A percentile compares a stretch with the other conserved stretches of the same genome.
Evolutionary conservation across 2,113 vertebrate genomes (phyloP).

Genomic region (Chaetura pelagica): DNA sequence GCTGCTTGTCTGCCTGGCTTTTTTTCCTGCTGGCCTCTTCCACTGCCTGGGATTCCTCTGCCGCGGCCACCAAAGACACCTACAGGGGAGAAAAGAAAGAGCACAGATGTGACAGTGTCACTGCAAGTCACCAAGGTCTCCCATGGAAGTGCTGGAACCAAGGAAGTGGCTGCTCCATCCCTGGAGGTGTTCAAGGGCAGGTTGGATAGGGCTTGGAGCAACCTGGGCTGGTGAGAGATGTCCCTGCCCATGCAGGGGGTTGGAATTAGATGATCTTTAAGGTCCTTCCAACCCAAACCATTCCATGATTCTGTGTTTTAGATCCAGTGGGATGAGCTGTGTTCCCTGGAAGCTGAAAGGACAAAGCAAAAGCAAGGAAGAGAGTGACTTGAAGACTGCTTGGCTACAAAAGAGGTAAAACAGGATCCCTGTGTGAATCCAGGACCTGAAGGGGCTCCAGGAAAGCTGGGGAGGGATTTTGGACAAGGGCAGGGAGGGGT

Average conservation of each 20-base stretch:
- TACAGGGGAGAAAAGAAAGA: not conserved
- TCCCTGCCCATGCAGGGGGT: too few species aligned
- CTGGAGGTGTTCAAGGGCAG: too few species aligned
- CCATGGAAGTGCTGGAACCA: too few species aligned
- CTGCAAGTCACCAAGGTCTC: accelerated
- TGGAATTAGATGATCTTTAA: too few species aligned
- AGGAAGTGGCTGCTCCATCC: too few species aligned
- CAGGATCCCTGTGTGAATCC: not conserved
- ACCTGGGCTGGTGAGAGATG: too few species aligned
- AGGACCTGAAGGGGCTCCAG: too few species aligned
- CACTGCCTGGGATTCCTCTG: slow-evolving; percentile 80
- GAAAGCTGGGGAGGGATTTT: too few species aligned
- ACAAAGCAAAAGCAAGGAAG: not conserved
- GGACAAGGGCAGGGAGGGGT: too few species aligned
- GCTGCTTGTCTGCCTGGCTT: slow-evolving; percentile 88
- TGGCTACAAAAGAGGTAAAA: not conserved
- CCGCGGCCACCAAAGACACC: slow-evolving; percentile 92
- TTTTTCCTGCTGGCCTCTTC: slow-evolving; percentile 90
- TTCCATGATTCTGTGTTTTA: not conserved
- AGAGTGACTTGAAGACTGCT: not conserved
- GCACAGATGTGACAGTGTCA: not conserved
- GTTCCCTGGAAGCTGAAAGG: not conserved
- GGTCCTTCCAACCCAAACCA: too few species aligned
- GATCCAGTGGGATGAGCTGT: not conserved
- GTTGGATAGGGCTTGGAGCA: too few species aligned